Base-by-base conservation (phyloP, 2,888 invertebrate species). In the Lasioglossum morio region DNA sequence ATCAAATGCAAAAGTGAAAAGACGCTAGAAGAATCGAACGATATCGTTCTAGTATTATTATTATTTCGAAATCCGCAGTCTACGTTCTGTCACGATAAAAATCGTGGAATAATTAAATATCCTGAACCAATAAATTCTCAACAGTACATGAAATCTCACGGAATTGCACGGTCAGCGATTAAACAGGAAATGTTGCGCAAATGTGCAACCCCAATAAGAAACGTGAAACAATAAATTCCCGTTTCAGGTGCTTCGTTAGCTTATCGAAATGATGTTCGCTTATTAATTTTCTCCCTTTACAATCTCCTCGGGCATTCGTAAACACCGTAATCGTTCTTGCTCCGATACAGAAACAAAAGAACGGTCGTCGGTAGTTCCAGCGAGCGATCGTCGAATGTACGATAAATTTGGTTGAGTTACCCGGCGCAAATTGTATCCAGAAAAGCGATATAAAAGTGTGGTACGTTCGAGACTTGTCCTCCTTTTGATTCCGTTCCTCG, bases 371-470 rank as follows among this genome's bases (percentile, higher is more conserved):
- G 53, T 53, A 53, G 53, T 10, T 53, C 23, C 53, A 53, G 53
- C 23, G n/a, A 53, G 53, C 23, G 53, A 53, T 53, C n/a, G n/a
- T 53, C 53, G 53, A 53, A 53, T 53, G 53, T 53, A 53, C 53
- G 3, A 53, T 53, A 53, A 53, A 53, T 27, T 69, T 37, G 30
- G 34, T 69, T 69, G 69, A 69, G 34, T 69, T 37, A 53, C 10
- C 23, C 53, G 53, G 53, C 53, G 53, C 53, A 53, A 53, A 53
- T 53, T 53, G 53, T 53, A 53, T 53, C 53, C 27, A 30, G 37
- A 75, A 75, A 19, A 19, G 53, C 53, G 53, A 53, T 53, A 53
- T 53, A 53, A 53, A 53, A 53, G 53, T n/a, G 53, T 53, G 53
- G n/a, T 53, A 53, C n/a, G 53, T n/a, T n/a, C 53, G 53, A 53